Conservation (phyloP, 2,113 vertebrate genomes). For the Campylomormyrus tamandua region DNA sequence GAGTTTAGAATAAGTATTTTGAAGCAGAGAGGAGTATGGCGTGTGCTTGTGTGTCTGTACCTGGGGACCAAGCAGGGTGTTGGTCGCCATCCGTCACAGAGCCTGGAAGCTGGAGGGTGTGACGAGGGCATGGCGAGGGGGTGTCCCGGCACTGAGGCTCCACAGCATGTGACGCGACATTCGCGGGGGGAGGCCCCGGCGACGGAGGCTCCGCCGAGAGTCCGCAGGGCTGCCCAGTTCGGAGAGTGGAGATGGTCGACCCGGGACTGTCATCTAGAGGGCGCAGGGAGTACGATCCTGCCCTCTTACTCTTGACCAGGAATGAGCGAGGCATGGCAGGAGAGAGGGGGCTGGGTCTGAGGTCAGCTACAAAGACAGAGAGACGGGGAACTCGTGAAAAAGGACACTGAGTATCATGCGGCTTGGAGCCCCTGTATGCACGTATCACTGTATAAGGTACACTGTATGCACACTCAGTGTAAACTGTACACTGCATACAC, state of each 20-base stretch:
- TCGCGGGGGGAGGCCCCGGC: not conserved
- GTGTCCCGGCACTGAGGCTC: not conserved
- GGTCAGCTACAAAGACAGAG: not conserved
- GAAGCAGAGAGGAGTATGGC: not conserved
- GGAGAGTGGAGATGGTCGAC: too few species aligned
- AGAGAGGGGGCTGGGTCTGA: not conserved
- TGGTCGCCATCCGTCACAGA: not conserved
- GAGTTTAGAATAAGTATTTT: not conserved
- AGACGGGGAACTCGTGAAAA: not conserved
- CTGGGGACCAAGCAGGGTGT: not conserved
- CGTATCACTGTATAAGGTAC: not conserved
- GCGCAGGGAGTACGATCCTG: slow-evolving; percentile 23
- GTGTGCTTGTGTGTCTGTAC: not conserved
- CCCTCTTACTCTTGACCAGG: slow-evolving; percentile 56
- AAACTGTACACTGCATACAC: not conserved
- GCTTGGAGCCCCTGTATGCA: not conserved
- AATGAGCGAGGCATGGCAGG: slow-evolving; percentile 62
- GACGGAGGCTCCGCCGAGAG: not conserved
- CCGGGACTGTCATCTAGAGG: not conserved
- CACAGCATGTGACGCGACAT: too few species aligned
- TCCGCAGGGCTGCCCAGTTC: not conserved
- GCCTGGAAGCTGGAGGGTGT: not conserved
- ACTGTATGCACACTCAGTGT: not conserved
- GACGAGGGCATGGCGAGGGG: not conserved
- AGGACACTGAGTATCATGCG: not conserved